phyloP scores from a whole-genome alignment of 2,888 invertebrate species.

The Spialia ferax region DNA sequence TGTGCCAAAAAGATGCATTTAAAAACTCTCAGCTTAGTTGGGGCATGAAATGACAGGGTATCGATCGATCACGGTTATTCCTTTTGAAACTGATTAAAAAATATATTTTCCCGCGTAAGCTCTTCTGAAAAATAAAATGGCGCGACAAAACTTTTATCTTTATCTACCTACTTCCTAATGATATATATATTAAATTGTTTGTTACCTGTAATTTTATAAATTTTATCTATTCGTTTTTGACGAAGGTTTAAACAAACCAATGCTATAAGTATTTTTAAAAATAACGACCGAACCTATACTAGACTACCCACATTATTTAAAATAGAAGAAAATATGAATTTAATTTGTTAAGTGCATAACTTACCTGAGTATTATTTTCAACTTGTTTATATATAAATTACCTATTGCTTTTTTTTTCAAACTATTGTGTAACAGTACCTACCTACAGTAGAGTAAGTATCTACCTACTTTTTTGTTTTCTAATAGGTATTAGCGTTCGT shows the following conservation, averaged over 20 bases:
- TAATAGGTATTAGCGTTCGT: background rate
- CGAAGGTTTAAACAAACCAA: background rate
- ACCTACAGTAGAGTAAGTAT: too few relatives aligned
- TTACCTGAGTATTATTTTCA: too few relatives aligned
- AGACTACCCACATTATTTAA: too few relatives aligned
- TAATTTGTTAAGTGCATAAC: too few relatives aligned
- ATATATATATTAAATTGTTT: background rate
- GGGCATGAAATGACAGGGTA: slow-evolving; percentile 83
- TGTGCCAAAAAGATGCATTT: slow-evolving; percentile 62
- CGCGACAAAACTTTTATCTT: background rate
- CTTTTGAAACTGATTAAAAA: slow-evolving; percentile 44
- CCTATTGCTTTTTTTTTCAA: too few relatives aligned
- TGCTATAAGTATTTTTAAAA: background rate
- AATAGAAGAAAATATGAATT: too few relatives aligned
- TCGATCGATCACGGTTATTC: slow-evolving; percentile 56
- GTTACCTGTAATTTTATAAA: background rate
- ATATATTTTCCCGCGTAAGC: slow-evolving; percentile 30
- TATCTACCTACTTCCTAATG: background rate
- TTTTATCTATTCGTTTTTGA: background rate
- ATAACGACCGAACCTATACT: background rate
- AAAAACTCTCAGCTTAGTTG: slow-evolving; percentile 56
- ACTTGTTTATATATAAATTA: too few relatives aligned
- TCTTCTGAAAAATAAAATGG: background rate
- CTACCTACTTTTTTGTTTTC: too few relatives aligned
- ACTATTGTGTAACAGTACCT: too few relatives aligned